Conservation (phyloP, 2,113 vertebrate genomes). For the Psettodes erumei region DNA sequence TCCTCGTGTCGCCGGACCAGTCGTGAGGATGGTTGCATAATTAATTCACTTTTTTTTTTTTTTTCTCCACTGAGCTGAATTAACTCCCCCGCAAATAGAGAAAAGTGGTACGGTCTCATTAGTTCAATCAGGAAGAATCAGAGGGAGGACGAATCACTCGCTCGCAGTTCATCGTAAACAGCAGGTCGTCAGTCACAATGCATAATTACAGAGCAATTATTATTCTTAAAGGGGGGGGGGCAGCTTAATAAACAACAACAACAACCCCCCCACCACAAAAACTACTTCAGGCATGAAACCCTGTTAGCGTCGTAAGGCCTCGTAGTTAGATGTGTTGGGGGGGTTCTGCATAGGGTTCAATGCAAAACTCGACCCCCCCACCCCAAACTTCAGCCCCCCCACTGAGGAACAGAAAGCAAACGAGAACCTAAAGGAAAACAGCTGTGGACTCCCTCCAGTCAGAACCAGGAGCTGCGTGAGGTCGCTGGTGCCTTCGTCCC, state of each 20-base stretch:
- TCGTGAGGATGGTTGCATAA: too few species aligned
- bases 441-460: slow-evolving; percentile 75
- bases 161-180: too few species aligned
- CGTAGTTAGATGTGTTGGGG: slow-evolving; percentile 84
- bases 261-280: too few species aligned
- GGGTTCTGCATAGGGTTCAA: slow-evolving; percentile 63
- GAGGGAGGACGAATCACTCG: too few species aligned
- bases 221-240: slow-evolving; percentile 66
- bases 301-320: slow-evolving; percentile 84
- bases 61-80: slow-evolving; percentile 7
- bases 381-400: neutral
- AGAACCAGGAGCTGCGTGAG: slow-evolving; percentile 54
- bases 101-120: neutral
- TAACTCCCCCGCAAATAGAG: too few species aligned
- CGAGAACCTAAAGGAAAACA: slow-evolving; percentile 26
- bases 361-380: neutral
- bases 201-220: slow-evolving; percentile 52
- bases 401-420: slow-evolving; percentile 35
- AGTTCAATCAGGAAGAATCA: too few species aligned
- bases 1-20: too few species aligned
- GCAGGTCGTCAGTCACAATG: slow-evolving; percentile 48
- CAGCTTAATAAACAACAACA: slow-evolving; percentile 48
- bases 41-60: slow-evolving; percentile 54
- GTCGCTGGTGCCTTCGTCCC: slow-evolving; percentile 74
- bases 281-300: slow-evolving; percentile 74